Evolutionary conservation across 2,888 invertebrate species (phyloP).

Genomic region (Oscheius onirici): DNA sequence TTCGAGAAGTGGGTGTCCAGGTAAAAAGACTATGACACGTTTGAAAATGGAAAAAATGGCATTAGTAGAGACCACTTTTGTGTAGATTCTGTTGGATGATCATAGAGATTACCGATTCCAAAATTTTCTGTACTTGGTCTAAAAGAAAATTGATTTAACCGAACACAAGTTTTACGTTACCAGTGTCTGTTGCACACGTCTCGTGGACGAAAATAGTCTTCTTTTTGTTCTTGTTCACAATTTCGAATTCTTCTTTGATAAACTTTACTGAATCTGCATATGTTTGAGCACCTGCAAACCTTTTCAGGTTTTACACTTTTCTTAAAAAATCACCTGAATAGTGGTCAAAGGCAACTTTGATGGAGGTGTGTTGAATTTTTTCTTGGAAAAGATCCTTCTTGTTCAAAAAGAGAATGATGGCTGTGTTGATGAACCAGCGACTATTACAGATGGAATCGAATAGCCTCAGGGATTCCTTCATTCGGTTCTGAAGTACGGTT

Average conservation of each 20-base stretch:
- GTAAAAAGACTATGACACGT: too few species aligned
- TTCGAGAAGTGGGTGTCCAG: too few species aligned
- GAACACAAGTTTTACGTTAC: too few species aligned
- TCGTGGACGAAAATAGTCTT: constrained; percentile 64
- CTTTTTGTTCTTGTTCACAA: constrained; percentile 61
- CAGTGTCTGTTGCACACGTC: constrained; percentile 70
- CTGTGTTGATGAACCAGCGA: constrained; percentile 69
- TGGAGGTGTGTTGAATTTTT: constrained; percentile 59
- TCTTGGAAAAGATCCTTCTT: constrained; percentile 69
- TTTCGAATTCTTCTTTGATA: constrained; percentile 63
- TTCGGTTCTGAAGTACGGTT: constrained; percentile 66
- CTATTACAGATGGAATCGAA: constrained; percentile 71
- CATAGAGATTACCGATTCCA: constrained; percentile 69
- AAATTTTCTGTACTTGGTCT: constrained; percentile 64
- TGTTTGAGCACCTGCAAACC: constrained; percentile 59
- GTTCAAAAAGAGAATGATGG: constrained; percentile 68
- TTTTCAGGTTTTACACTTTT: background rate
- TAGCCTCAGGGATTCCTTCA: constrained; percentile 69
- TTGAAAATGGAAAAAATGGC: too few species aligned
- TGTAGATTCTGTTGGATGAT: constrained; percentile 69
- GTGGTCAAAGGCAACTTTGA: constrained; percentile 64
- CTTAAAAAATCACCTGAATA: constrained; percentile 59
- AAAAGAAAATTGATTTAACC: too few species aligned
- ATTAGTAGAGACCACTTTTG: constrained; percentile 68
- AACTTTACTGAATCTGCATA: constrained; percentile 62